A percentile compares a stretch with the other conserved stretches of the same genome.
phyloP scores from a whole-genome alignment of 2,888 invertebrate genomes.

The Cremastinae sp. region DNA sequence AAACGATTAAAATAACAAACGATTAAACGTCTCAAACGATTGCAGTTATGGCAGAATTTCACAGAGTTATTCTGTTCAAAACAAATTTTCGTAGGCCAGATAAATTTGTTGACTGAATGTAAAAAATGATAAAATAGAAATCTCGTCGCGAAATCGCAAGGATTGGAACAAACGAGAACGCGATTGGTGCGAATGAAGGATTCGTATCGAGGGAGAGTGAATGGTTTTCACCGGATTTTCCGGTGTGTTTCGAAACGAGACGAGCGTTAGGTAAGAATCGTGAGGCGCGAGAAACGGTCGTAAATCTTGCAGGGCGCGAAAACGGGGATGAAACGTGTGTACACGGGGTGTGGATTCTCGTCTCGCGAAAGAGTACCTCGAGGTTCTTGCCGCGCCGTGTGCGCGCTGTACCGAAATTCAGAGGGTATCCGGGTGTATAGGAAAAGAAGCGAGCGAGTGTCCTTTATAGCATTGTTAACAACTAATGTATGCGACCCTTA shows the following conservation, averaged over 20 bases:
- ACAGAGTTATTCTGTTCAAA: too few relatives aligned
- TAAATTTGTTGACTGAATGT: too few relatives aligned
- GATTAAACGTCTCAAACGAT: too few relatives aligned
- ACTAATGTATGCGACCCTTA: slow-evolving; percentile 79
- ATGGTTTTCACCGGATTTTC: slow-evolving; percentile 63
- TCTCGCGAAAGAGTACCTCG: slow-evolving; percentile 45
- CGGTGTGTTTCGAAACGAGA: slow-evolving; percentile 49
- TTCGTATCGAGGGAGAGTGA: slow-evolving; percentile 35
- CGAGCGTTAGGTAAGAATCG: slow-evolving; percentile 74
- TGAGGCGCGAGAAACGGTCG: slow-evolving; percentile 70
- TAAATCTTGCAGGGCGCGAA: slow-evolving; percentile 73
- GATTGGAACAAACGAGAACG: slow-evolving; percentile 49
- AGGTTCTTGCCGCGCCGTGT: slow-evolving; percentile 13
- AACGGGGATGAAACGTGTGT: slow-evolving; percentile 50
- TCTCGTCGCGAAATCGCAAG: slow-evolving; percentile 3
- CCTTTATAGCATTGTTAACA: slow-evolving; percentile 81
- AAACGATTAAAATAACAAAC: too few relatives aligned
- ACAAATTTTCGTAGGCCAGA: too few relatives aligned
- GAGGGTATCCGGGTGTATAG: slow-evolving; percentile 39
- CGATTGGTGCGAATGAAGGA: slow-evolving; percentile 50
- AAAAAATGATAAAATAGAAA: neutral
- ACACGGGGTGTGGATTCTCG: slow-evolving; percentile 47
- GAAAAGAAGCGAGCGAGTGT: slow-evolving; percentile 74
- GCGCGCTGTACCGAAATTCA: slow-evolving; percentile 38
- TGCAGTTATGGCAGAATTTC: too few relatives aligned